Evolutionary conservation across 2,797 vertebrate genomes (phyloP), one percentile per base, ranked within the genome.

Genomic region (Sphaeramia orbicularis): DNA sequence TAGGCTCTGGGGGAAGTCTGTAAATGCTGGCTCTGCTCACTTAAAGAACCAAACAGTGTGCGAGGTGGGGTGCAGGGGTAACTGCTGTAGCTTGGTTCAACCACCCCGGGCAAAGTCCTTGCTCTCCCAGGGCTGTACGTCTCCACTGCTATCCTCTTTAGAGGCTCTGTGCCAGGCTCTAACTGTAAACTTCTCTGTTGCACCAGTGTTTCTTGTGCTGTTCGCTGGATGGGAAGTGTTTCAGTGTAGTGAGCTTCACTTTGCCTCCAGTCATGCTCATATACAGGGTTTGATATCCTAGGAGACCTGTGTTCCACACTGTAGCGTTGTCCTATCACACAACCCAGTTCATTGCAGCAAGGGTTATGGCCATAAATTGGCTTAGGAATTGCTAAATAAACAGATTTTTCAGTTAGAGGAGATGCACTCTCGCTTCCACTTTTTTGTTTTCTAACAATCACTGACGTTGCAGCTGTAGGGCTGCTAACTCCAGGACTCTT

Each of bases 331-430:
- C 94, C 88, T 30, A 94, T 83, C 41, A 91, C 71, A 7, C 91
- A 95, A 21, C 90, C 83, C 55, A 85, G 52, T 9, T 95, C 90
- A 42, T 86, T 18, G 21, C 95, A 97, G 76, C 95, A 96, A 4
- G 90, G 60, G 0, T 88, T 94, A 24, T 86, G 93, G 67, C 93
- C 81, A 9, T 98, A 99, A 54, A 99, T 63, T 0, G 97, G 95
- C 48, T 90, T 96, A 49, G 97, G 97, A 12, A 96, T 82, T 0
- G 95, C 94, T 52, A 99, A 61, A 5, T 89, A 89, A 27, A 88
- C 76, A 12, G 91, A 75, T 61, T 61, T 86, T 24, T 88, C 85
- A 0, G 92, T 64, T 0, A 85, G 59, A 12, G 64, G 81, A 18
- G 89, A 82, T 21, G 74, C 12, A 4, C 56, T 56, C 54, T 81